Base-by-base conservation (phyloP, 2,888 invertebrate species). In the Caenorhabditis sinica region DNA sequence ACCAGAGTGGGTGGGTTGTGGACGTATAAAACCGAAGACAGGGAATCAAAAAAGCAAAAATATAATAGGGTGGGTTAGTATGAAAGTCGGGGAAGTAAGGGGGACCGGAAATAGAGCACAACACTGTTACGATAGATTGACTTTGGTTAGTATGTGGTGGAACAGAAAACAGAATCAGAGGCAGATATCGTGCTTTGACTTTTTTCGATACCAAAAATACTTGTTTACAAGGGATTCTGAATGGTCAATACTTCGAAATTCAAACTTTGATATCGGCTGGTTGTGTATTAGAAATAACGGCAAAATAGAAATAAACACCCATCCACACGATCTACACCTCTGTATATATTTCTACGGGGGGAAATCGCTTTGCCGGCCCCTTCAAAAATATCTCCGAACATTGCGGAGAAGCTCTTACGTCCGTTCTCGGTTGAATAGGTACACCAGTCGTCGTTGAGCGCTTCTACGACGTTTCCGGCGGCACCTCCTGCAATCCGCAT, bases 401-500 rank as follows among this genome's bases (percentile, higher is more conserved):
- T 53, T 61, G 49, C 25, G 60, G 77, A 71, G 76, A 83, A 83
- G 43, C 65, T 53, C 84, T 84, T 84, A 84, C 84, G 84, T 84
- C 84, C 80, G 63, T 80, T 84, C 49, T 84, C 84, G 15, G 75
- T 72, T 30, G 84, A 76, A 25, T 83, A 79, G 1, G 84, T 76
- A 51, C 72, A 76, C 84, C 84, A 84, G 20, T 80, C 80, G 56
- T 84, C 84, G 51, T 45, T 61, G 20, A 58, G 23, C 2, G 75
- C 36, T 0, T 84, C 80, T 13, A 68, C 72, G 30, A 80, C 60
- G n/a, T 84, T 84, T 56, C 80, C 80, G 23, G 84, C 80, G 4
- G 84, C 84, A 11, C 84, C 84, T 80, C 84, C 84, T 84, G 80
- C 84, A 84, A 84, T 80, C 69, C 84, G 80, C 80, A 80, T 65